Evolutionary conservation across 1,140 invertebrate genomes (phyloP).

Genomic region (Euura saliciscinereae): DNA sequence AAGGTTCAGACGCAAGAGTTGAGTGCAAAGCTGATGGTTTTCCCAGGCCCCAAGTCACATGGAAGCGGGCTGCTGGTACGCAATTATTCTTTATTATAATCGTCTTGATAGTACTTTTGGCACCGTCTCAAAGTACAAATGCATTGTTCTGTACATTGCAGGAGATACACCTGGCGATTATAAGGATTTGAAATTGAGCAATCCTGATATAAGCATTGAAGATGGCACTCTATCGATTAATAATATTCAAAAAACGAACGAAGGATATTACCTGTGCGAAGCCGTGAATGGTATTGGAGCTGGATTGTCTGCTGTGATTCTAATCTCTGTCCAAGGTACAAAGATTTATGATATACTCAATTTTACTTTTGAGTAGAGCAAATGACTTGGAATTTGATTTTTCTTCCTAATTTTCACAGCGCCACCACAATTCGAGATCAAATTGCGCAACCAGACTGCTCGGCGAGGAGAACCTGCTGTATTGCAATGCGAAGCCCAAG

Average conservation of each 20-base stretch:
- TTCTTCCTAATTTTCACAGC: conserved; percentile 63
- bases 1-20: conserved; percentile 89
- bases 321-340: conserved; percentile 90
- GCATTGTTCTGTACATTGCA: conserved; percentile 48
- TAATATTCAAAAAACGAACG: conserved; percentile 90
- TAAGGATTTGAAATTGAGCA: conserved; percentile 87
- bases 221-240: conserved; percentile 88
- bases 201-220: conserved; percentile 87
- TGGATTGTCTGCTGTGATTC: conserved; percentile 89
- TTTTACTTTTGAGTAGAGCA: neutral
- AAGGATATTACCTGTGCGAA: conserved; percentile 95
- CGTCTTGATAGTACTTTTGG: neutral
- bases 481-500: conserved; percentile 93
- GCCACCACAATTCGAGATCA: conserved; percentile 92
- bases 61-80: conserved; percentile 93
- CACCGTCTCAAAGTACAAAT: neutral
- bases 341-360: conserved; percentile 22
- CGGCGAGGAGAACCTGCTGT: conserved; percentile 89
- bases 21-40: conserved; percentile 97
- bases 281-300: conserved; percentile 95
- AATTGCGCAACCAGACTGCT: conserved; percentile 88
- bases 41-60: conserved; percentile 89
- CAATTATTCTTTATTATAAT: conserved; percentile 17
- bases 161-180: conserved; percentile 90
- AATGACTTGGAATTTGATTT: conserved; percentile 20